A percentile compares a stretch with the other conserved stretches of the same genome.
Evolutionary conservation across 2,113 vertebrate species (phyloP).

Genomic region (Mesoclemmys tuberculata): DNA sequence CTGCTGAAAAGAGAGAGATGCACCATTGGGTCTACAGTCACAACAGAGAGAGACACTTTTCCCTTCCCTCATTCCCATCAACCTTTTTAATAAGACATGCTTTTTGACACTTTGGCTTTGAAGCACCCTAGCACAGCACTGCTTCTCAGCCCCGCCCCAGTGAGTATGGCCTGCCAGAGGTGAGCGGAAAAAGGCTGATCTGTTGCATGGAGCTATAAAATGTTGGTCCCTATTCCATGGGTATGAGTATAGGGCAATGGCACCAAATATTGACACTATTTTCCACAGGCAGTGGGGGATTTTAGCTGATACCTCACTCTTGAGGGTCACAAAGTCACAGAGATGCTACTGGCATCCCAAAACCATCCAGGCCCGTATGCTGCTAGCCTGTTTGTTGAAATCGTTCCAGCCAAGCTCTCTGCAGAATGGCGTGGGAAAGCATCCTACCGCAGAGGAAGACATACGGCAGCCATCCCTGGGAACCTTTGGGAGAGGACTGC

Average conservation of each 20-base stretch:
- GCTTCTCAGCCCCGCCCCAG: background rate
- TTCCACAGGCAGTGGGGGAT: background rate
- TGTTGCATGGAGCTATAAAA: background rate
- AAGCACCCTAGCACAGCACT: too few species aligned
- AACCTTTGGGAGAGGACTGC: background rate
- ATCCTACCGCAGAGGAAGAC: background rate
- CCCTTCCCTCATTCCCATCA: background rate
- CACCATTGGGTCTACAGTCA: background rate
- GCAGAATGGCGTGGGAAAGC: background rate
- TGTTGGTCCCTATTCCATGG: background rate
- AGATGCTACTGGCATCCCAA: background rate
- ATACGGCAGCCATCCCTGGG: background rate
- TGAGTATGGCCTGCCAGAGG: background rate
- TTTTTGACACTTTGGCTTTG: background rate
- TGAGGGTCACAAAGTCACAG: background rate
- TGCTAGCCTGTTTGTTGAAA: background rate
- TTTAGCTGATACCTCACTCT: background rate
- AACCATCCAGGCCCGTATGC: background rate
- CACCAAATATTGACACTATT: background rate
- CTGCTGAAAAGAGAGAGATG: background rate
- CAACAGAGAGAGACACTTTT: background rate
- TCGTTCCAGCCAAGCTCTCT: background rate
- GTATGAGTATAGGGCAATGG: background rate
- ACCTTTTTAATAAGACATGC: background rate
- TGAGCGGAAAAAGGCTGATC: background rate